Base-by-base conservation (phyloP, 2,888 invertebrate genomes). In the Tromatobia lineatoria region DNA sequence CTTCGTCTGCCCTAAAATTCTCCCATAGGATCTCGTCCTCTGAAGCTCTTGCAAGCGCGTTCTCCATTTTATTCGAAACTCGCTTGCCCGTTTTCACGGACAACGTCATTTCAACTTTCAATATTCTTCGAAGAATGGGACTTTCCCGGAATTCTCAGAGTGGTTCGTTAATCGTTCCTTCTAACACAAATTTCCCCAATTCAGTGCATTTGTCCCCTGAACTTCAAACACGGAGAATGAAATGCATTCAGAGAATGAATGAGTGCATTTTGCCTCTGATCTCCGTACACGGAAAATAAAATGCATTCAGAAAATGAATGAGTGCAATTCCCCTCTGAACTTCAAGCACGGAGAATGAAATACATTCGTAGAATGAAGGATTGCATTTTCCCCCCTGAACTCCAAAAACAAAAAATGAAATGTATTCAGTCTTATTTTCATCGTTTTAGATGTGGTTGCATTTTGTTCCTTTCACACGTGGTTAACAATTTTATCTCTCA, bases 1-100 rank as follows among this genome's bases (percentile, higher is more conserved):
- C 95, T 88, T 83, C 74, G 79, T 73, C 80, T 82, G 69, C 80
- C 47, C 64, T 18, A 20, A 3, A 13, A 45, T 29, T 25, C 8
- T 10, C 25, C 38, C 38, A 6, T 25, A 15, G 29, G 29, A 52
- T 18, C 25, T 18, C 38, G 13, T 15, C 42, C 15, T 29, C 10
- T 74, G 47, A 85, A 71, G 61, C 59, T 86, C 86, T 86, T 86
- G 86, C 86, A 86, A 86, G 86, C 86, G 86, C 80, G 57, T 77
- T 82, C 11, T 70, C 34, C 57, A 59, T 52, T 52, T 64, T 10
- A 23, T 45, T 2, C 8, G 42, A 42, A 50, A 45, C 20, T n/a
- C 18, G n/a, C 61, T 80, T 47, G 29, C 29, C 29, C 59, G 25
- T 29, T 25, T 1, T 13, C 0, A 29, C 20, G 18, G 59, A 18